Base-by-base conservation (phyloP, 2,797 vertebrate genomes). In the Geotrypetes seraphini region DNA sequence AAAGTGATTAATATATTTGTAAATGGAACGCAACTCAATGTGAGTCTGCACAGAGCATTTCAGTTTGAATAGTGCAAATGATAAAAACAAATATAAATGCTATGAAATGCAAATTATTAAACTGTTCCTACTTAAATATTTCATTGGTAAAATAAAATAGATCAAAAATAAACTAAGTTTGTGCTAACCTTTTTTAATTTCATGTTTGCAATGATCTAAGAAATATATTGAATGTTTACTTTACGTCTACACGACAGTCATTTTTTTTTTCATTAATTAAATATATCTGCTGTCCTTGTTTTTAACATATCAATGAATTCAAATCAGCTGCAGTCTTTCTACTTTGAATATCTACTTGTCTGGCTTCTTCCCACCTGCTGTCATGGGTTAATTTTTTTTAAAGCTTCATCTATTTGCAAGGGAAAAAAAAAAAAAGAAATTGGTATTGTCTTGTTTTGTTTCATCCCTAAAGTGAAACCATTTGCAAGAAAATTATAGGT, bases 401-500 rank as follows among this genome's bases (percentile, higher is more conserved):
- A 88, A 77, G 73, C 72, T 80, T 76, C 76, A 73, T 79, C 81
- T 84, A 85, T 79, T 83, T 74, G 79, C 56, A 62, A 73, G 79
- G 75, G 56, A 66, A 71, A 54, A 57, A 43, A 41, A 57, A 40
- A 60, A 72, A 78, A 79, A 75, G 66, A 81, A 80, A 88, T 83
- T 79, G 69, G 69, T 78, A 85, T 90, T 88, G 86, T 91, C 79
- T 85, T 84, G 66, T 79, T 77, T 83, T 73, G 83, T 90, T 93
- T 92, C 84, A 89, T 90, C 84, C 75, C 88, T 82, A 89, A 91
- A 88, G 82, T 56, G 79, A 91, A 94, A 91, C 84, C 78, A 91
- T 92, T 91, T 93, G 83, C 78, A 78, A 84, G 88, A 88, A 94
- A 96, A 96, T 96, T 86, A 95, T 84, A 84, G 87, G 88, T 90